Evolutionary conservation across 2,888 invertebrate species (phyloP), one percentile per base, ranked within the genome.

Genomic region (Tuta absoluta): DNA sequence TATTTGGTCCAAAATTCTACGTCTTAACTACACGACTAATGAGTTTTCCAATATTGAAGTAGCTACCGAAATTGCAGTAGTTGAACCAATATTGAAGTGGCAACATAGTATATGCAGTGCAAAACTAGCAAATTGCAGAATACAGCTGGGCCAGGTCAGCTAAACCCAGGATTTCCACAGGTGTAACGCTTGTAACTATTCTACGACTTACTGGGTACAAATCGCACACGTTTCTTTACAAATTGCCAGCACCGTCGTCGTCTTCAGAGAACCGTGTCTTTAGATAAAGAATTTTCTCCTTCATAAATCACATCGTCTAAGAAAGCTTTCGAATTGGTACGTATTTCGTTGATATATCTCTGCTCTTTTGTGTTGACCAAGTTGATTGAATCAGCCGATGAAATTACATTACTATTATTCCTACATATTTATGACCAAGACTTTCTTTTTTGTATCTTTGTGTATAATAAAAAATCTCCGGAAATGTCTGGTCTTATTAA

Each of bases 181-280:
- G 45, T 45, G 45, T 17, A 4, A 45, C 17, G 3, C n/a, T 45
- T 4, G 45, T 45, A n/a, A 8, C 45, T 45, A 2, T 7, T 17
- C 17, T 17, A n/a, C n/a, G n/a, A 45, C n/a, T 17, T 17, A 45
- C 45, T 17, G n/a, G 45, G 45, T 17, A 17, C 45, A 45, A 45
- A 45, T 45, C n/a, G 45, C 45, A 41, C 41, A 45, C 45, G 45
- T 45, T n/a, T 8, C n/a, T 17, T n/a, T 17, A 45, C 45, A 45
- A 45, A 17, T 41, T 41, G 41, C 41, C 41, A 41, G 8, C 45
- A 45, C 8, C n/a, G n/a, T 4, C n/a, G n/a, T 4, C n/a, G 33
- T 10, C 33, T 33, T 33, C n/a, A 1, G 45, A 17, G n/a, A 45
- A 45, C 41, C n/a, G 41, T 45, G 45, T 45, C 45, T 3, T 45